Conservation (phyloP, 2,797 vertebrate genomes). For the Sciurus vulgaris region DNA sequence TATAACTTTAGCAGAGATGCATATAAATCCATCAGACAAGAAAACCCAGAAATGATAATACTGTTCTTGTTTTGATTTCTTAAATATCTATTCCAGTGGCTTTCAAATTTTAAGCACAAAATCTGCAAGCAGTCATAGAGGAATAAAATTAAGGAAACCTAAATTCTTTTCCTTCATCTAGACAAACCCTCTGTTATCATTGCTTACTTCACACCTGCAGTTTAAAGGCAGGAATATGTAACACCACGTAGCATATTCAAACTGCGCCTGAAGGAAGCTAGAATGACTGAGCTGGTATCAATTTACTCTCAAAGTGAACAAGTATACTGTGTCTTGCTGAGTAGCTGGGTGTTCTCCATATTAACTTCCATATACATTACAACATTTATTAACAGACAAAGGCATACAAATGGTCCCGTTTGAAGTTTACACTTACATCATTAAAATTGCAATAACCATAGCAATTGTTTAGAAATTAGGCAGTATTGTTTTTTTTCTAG, state of each 20-base stretch:
- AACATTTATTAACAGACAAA: background rate
- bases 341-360: background rate
- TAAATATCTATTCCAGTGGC: background rate
- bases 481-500: background rate
- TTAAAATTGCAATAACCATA: background rate
- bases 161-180: background rate
- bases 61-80: background rate
- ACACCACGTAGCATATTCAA: background rate
- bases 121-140: background rate
- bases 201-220: background rate
- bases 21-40: background rate
- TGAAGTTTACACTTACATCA: background rate
- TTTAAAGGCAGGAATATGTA: background rate
- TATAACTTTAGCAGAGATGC: background rate
- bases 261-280: background rate
- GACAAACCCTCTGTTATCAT: background rate
- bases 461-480: background rate
- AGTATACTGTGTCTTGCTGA: background rate
- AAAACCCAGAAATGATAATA: background rate
- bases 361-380: background rate
- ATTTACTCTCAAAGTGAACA: conserved; percentile 1
- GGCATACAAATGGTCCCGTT: background rate
- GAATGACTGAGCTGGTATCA: background rate
- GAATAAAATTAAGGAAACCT: background rate
- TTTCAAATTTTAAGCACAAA: background rate